Conservation (phyloP, 2,113 vertebrate species). For the Proteles cristata region DNA sequence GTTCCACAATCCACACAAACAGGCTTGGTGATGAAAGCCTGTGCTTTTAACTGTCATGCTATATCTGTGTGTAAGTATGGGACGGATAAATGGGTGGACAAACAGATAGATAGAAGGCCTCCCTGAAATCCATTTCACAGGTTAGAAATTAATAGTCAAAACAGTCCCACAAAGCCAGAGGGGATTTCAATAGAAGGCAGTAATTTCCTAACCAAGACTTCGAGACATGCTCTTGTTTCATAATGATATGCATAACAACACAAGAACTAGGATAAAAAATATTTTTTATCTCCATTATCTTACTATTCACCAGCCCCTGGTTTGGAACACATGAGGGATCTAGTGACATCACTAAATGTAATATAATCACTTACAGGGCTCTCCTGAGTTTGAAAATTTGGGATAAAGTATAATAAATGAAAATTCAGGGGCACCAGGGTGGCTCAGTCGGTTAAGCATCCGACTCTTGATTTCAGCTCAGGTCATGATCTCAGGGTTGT, state of each 20-base stretch:
- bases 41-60: not conserved
- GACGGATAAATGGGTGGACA: not conserved
- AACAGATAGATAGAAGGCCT: not conserved
- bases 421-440: not conserved
- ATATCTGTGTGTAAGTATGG: not conserved
- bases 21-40: not conserved
- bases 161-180: not conserved
- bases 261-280: not conserved
- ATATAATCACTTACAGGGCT: not conserved
- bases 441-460: no score
- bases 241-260: not conserved
- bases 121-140: not conserved
- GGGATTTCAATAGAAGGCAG: not conserved
- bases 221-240: not conserved
- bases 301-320: not conserved
- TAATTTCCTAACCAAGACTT: not conserved
- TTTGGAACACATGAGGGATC: not conserved
- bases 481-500: no score
- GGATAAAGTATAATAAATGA: not conserved
- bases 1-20: fast-evolving
- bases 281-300: not conserved
- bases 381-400: not conserved
- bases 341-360: not conserved
- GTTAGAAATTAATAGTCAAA: not conserved
- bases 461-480: no score